Evolutionary conservation across 1,140 invertebrate species (phyloP).

Genomic region (Lordiphosa mommai): DNA sequence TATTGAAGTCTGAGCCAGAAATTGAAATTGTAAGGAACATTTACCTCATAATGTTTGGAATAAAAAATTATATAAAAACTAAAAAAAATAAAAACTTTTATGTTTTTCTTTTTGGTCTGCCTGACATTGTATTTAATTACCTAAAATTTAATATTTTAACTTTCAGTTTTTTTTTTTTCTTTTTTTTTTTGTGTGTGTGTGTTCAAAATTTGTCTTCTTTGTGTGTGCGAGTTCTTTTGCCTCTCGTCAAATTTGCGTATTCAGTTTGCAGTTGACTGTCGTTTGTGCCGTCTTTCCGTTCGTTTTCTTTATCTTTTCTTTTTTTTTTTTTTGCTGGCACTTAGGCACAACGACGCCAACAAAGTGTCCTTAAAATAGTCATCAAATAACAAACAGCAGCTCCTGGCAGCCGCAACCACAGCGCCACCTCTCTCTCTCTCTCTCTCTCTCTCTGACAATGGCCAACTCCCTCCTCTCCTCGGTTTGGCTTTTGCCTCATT

Average conservation of each 20-base stretch:
- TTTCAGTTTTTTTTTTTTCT: not conserved
- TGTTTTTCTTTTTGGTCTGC: too few relatives aligned
- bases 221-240: not conserved
- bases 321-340: slow-evolving; percentile 26
- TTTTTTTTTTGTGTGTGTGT: not conserved
- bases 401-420: slow-evolving; percentile 6
- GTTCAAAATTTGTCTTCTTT: not conserved
- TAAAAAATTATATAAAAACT: too few relatives aligned
- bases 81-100: too few relatives aligned
- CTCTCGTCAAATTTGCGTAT: slow-evolving; percentile 42
- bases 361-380: slow-evolving; percentile 67
- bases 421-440: slow-evolving; percentile 12
- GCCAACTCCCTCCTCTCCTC: not conserved
- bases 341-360: slow-evolving; percentile 32
- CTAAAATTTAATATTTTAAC: not conserved
- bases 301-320: slow-evolving; percentile 17
- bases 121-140: too few relatives aligned
- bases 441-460: slow-evolving; percentile 19
- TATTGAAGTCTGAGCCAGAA: too few relatives aligned
- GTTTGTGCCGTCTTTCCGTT: slow-evolving; percentile 17
- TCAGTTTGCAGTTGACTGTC: slow-evolving; percentile 22
- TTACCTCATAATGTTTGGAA: too few relatives aligned
- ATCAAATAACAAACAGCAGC: slow-evolving; percentile 62
- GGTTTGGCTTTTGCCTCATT: slow-evolving; percentile 18
- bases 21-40: too few relatives aligned